Conservation (phyloP, 2,888 invertebrate species). For the Phanerotoma sp. region DNA sequence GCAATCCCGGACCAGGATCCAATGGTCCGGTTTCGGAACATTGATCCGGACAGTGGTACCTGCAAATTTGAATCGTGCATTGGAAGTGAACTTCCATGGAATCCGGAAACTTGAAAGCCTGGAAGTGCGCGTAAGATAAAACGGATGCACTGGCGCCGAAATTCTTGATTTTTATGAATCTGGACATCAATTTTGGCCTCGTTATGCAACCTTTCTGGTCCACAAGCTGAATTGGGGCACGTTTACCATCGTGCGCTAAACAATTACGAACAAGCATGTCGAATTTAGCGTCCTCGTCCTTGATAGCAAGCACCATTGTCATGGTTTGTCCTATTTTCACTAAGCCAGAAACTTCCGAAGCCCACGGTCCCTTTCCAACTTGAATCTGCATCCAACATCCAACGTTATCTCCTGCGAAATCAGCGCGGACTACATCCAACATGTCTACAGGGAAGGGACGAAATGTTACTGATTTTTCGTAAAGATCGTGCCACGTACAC, state of each 20-base stretch:
- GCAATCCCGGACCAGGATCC: constrained; percentile 52
- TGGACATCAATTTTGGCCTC: constrained; percentile 88
- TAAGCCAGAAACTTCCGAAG: constrained; percentile 89
- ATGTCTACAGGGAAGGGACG: constrained; percentile 94
- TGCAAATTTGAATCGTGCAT: constrained; percentile 91
- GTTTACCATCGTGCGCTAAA: constrained; percentile 91
- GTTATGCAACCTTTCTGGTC: constrained; percentile 92
- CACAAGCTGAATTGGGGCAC: constrained; percentile 89
- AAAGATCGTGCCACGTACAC: constrained; percentile 95
- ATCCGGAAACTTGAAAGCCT: constrained; percentile 94
- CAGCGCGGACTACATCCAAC: constrained; percentile 91
- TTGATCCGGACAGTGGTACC: constrained; percentile 91
- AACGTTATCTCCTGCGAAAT: constrained; percentile 93
- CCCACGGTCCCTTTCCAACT: constrained; percentile 94
- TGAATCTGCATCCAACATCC: constrained; percentile 99
- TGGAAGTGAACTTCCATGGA: constrained; percentile 97
- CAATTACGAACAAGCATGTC: constrained; percentile 95
- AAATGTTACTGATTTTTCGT: constrained; percentile 93
- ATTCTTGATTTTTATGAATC: constrained; percentile 93
- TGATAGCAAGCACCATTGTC: constrained; percentile 95
- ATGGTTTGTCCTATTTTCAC: constrained; percentile 95
- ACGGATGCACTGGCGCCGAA: constrained; percentile 92
- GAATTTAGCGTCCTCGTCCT: constrained; percentile 92
- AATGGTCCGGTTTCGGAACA: constrained; percentile 69
- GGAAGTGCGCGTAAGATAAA: constrained; percentile 89